A percentile compares a stretch with the other conserved stretches of the same genome.
Conservation (phyloP, 2,797 vertebrate genomes). For the Limnodromus scolopaceus region DNA sequence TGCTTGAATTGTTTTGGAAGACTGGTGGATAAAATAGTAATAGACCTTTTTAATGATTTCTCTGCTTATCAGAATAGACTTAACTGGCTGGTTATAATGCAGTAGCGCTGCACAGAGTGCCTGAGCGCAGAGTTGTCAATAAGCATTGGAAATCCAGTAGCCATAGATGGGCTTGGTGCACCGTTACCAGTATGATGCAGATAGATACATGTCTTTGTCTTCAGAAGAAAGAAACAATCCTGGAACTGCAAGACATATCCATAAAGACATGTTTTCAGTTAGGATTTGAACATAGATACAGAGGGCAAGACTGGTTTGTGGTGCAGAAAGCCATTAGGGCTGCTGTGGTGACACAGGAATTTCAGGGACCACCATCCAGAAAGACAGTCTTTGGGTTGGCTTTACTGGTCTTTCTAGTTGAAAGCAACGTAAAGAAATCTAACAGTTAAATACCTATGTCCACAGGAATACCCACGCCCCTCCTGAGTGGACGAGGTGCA, state of each 20-base stretch:
- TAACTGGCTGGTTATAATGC: background rate
- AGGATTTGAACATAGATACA: background rate
- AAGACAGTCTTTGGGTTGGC: background rate
- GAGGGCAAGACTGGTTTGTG: background rate
- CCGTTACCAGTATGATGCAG: background rate
- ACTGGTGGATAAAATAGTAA: background rate
- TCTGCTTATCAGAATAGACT: background rate
- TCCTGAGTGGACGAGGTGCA: background rate
- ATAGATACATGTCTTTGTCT: background rate
- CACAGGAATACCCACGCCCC: rapidly evolving
- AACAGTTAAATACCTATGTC: background rate
- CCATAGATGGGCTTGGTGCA: background rate
- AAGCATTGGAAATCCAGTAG: background rate
- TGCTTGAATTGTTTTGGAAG: background rate
- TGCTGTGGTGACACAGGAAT: background rate
- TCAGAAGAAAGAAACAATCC: background rate
- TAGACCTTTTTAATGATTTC: background rate
- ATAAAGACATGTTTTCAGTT: background rate
- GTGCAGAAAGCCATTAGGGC: background rate
- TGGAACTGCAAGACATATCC: background rate
- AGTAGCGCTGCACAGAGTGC: background rate
- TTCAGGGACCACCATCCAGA: background rate
- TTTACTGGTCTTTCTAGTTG: background rate
- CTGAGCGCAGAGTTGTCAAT: background rate
- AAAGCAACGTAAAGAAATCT: background rate